A percentile compares a stretch with the other conserved stretches of the same genome.
phyloP scores from a whole-genome alignment of 1,140 invertebrate genomes.

The Apocrypta bakeri region DNA sequence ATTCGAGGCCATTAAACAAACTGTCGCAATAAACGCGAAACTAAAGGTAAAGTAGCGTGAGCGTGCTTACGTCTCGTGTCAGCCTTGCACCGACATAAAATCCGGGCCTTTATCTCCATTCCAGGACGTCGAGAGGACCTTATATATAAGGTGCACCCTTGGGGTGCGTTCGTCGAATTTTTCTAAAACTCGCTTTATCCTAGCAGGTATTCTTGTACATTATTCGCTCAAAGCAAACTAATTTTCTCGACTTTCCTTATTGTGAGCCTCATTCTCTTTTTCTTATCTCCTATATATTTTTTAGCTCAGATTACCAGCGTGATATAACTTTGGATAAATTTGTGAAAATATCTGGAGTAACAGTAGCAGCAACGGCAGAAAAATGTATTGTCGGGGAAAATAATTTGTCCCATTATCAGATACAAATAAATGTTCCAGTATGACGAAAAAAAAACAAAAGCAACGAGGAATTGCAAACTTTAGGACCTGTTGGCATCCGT shows the following conservation, averaged over 20 bases:
- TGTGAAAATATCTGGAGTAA: no score
- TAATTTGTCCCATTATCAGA: no score
- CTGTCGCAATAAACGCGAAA: constrained; percentile 37
- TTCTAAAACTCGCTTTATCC: background rate
- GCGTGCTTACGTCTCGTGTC: background rate
- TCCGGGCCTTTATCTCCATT: constrained; percentile 19
- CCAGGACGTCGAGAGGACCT: background rate
- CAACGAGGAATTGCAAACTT: background rate
- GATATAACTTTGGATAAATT: no score
- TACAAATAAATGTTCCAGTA: no score
- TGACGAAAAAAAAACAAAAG: background rate
- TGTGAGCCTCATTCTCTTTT: no score
- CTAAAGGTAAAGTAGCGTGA: constrained; percentile 28
- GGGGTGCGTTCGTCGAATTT: constrained; percentile 8
- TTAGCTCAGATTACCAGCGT: no score
- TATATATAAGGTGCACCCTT: background rate
- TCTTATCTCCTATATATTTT: no score
- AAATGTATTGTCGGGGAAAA: no score
- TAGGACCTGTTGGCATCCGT: background rate
- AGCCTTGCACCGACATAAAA: constrained; percentile 18
- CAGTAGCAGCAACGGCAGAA: no score
- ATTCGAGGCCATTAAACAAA: constrained; percentile 36
- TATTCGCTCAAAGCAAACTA: constrained; percentile 5
- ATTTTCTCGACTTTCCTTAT: background rate
- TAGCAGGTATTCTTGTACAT: background rate